phyloP scores from a whole-genome alignment of 2,888 invertebrate species.

The Sarcophaga rosellei region DNA sequence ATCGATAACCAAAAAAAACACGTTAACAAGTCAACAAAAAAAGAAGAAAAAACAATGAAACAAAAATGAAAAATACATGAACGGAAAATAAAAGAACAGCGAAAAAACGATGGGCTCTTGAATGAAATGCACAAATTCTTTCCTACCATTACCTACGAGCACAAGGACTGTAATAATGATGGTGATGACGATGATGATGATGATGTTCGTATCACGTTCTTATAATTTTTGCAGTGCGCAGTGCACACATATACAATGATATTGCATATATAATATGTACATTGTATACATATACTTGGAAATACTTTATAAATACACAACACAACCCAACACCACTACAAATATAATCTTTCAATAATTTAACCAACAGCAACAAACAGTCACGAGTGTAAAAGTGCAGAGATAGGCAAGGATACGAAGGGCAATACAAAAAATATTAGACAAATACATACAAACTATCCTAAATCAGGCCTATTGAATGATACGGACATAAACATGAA shows the following conservation, averaged over 20 bases:
- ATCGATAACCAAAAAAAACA: constrained; percentile 12
- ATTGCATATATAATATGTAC: neutral
- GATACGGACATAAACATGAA: neutral
- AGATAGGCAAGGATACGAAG: neutral
- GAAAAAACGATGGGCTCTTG: constrained; percentile 45
- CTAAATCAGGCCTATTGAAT: constrained; percentile 25
- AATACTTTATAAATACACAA: neutral
- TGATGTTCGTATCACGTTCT: neutral
- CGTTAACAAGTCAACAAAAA: neutral
- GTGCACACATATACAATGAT: constrained; percentile 53
- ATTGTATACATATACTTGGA: neutral
- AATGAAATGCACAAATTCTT: constrained; percentile 40
- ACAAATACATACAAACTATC: constrained; percentile 14
- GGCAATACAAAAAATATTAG: neutral
- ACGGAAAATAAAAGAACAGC: constrained; percentile 22
- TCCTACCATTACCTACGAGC: neutral
- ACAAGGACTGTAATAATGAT: neutral
- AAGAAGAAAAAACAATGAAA: neutral
- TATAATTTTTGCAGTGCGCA: constrained; percentile 19
- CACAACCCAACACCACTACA: neutral
- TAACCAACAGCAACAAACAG: constrained; percentile 4
- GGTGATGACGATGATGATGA: neutral
- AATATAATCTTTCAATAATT: neutral
- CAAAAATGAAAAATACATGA: neutral
- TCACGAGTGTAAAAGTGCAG: neutral